Percentiles rank a stretch among this genome's conserved stretches.
phyloP scores from a whole-genome alignment of 2,888 invertebrate species.

The Chymomyza amoena region DNA sequence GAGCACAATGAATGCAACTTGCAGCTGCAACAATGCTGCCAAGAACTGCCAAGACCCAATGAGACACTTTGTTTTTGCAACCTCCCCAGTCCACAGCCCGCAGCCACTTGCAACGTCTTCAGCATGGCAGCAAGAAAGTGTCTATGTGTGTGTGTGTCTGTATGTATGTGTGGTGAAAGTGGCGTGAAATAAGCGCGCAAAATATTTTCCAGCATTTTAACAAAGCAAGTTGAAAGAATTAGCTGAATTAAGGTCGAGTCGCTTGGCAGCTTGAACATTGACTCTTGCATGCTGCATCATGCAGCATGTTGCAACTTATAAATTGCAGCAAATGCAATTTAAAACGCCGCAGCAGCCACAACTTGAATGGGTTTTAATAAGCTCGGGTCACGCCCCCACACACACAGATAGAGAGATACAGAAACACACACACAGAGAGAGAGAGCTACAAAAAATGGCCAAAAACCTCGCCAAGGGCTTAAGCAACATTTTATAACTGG shows the following conservation, averaged over 20 bases:
- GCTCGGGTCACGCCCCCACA: slow-evolving; percentile 24
- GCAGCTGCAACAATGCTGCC: slow-evolving; percentile 33
- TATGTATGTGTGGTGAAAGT: background rate
- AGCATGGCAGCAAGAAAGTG: background rate
- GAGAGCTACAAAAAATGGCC: background rate
- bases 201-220: slow-evolving; percentile 45
- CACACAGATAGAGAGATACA: background rate
- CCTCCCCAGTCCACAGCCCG: background rate
- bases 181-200: slow-evolving; percentile 21
- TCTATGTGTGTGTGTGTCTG: too few species aligned
- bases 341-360: slow-evolving; percentile 40
- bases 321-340: slow-evolving; percentile 27
- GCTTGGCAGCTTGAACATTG: background rate
- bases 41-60: background rate
- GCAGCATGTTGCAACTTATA: slow-evolving; percentile 16
- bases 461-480: background rate
- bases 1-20: background rate
- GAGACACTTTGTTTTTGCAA: background rate
- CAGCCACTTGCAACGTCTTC: background rate
- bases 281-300: background rate
- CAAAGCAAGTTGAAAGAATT: slow-evolving; percentile 4
- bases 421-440: too few species aligned
- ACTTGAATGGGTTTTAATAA: slow-evolving; percentile 68
- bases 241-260: slow-evolving; percentile 61
- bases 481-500: background rate